Conservation (phyloP, 2,113 vertebrate genomes). For the Myotis davidii region DNA sequence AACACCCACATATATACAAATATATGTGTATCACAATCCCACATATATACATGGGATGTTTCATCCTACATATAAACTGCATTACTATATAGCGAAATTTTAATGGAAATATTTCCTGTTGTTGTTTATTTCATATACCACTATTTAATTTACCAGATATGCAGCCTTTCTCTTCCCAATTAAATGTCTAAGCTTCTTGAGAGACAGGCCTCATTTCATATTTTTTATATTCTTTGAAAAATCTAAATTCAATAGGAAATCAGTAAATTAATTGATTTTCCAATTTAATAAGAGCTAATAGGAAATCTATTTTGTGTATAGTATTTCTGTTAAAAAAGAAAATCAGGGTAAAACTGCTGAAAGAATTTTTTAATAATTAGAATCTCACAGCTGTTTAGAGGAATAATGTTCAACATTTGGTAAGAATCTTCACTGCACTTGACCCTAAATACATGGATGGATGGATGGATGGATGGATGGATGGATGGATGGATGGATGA, state of each 20-base stretch:
- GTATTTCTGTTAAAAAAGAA: constrained; percentile 35
- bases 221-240: constrained; percentile 18
- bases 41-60: neutral
- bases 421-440: neutral
- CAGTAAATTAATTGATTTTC: constrained; percentile 22
- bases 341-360: neutral
- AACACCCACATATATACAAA: neutral
- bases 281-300: neutral
- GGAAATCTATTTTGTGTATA: constrained; percentile 2
- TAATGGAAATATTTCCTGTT: neutral
- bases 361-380: constrained; percentile 6
- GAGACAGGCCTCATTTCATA: neutral
- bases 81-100: neutral
- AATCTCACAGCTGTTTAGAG: neutral
- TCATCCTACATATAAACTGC: neutral
- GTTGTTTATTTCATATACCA: neutral
- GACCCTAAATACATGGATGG: neutral
- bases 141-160: constrained; percentile 38
- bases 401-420: neutral
- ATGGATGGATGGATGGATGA: no score
- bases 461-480: neutral
- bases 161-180: neutral
- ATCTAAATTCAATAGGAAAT: neutral
- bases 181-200: constrained; percentile 10
- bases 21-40: neutral